phyloP scores from a whole-genome alignment of 2,797 vertebrate species.

The Oreochromis grahami region DNA sequence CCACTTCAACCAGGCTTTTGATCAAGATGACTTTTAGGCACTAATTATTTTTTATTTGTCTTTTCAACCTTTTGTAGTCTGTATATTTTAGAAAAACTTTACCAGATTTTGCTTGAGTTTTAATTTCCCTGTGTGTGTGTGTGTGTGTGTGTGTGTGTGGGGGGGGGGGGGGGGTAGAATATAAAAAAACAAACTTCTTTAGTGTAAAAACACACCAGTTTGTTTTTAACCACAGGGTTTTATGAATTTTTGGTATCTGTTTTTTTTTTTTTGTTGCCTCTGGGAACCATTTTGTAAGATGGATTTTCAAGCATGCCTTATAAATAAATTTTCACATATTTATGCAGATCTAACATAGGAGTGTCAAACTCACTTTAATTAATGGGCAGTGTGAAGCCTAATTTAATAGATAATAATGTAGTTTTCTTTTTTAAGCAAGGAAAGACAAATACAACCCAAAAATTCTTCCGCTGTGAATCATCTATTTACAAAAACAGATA shows the following conservation, averaged over 20 bases:
- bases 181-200: not conserved
- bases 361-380: not conserved
- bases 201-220: not conserved
- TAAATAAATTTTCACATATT: not conserved
- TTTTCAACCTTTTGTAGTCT: not conserved
- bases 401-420: not conserved
- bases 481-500: not conserved
- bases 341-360: accelerated
- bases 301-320: not conserved
- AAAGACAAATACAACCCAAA: not conserved
- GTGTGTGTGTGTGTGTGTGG: too few relatives aligned
- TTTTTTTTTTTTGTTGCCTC: not conserved
- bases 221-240: not conserved
- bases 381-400: not conserved
- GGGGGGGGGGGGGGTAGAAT: not conserved
- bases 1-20: not conserved
- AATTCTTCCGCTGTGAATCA: not conserved
- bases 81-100: not conserved
- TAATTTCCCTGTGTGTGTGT: not conserved
- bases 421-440: not conserved
- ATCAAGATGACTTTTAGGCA: not conserved
- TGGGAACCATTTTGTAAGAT: not conserved
- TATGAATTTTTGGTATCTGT: not conserved
- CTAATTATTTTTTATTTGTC: not conserved
- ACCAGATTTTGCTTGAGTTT: not conserved